phyloP scores from a whole-genome alignment of 1,140 invertebrate species.

The Philaenus spumarius region DNA sequence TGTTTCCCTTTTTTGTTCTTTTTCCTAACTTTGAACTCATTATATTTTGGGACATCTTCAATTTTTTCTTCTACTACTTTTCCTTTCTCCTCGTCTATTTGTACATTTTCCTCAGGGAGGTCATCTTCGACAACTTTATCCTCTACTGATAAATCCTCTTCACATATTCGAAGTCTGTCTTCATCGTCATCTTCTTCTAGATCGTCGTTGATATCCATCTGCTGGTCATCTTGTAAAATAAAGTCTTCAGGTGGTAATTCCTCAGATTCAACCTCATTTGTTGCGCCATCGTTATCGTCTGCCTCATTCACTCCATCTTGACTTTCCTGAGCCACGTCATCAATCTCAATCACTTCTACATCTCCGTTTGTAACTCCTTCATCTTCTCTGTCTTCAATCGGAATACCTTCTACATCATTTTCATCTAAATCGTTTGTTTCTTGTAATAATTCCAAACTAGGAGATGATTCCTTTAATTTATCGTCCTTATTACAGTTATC shows the following conservation, averaged over 20 bases:
- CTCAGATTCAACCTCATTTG: neutral
- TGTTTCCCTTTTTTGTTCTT: conserved; percentile 33
- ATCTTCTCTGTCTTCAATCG: neutral
- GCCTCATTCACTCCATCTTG: conserved; percentile 7
- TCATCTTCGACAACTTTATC: conserved; percentile 13
- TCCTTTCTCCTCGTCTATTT: conserved; percentile 14
- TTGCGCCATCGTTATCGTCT: neutral
- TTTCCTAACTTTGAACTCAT: conserved; percentile 22
- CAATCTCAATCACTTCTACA: neutral
- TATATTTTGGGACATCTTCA: conserved; percentile 14
- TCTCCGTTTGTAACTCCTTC: conserved; percentile 6
- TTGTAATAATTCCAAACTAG: no score
- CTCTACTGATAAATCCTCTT: conserved; percentile 16
- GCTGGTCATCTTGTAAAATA: conserved; percentile 7
- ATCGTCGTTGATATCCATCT: conserved; percentile 14
- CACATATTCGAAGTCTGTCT: conserved; percentile 10
- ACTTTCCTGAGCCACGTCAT: neutral
- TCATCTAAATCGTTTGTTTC: no score
- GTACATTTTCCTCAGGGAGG: conserved; percentile 24
- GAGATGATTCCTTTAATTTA: no score
- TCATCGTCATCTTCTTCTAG: conserved; percentile 26
- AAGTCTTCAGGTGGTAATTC: conserved; percentile 13
- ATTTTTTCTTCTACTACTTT: conserved; percentile 8
- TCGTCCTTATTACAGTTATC: no score
- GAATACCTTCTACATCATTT: no score